These are phyloP conservation scores for Cephalopterus ornatus DNA, from an alignment of 2,113 vertebrate species.

Conservation along the genomic window DNA sequence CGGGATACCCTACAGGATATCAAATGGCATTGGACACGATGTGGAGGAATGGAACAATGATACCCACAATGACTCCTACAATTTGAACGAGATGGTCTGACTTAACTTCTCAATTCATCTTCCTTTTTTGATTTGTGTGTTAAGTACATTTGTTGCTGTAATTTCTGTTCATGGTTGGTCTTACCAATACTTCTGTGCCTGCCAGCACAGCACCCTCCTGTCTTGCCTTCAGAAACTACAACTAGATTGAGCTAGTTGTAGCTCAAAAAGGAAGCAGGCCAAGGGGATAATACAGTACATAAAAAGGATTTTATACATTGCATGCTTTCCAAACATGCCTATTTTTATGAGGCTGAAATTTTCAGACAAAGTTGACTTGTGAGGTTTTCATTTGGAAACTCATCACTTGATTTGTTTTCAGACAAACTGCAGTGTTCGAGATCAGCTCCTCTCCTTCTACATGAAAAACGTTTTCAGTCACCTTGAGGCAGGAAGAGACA, in stretches of 20 bases:
- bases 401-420: constrained; percentile 34
- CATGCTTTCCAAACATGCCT: not conserved
- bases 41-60: not conserved
- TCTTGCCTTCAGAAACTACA: not conserved
- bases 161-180: not conserved
- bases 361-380: not conserved
- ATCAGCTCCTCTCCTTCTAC: constrained; percentile 76
- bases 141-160: not conserved
- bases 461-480: constrained; percentile 68
- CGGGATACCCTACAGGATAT: fast-evolving
- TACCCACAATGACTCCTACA: not conserved
- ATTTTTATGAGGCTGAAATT: not conserved
- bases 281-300: not conserved
- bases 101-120: not conserved
- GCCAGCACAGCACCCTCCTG: not conserved
- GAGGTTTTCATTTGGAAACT: not conserved
- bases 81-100: not conserved
- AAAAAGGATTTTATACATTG: not conserved
- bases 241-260: not conserved
- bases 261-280: not conserved
- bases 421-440: constrained; percentile 68
- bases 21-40: not conserved
- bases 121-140: not conserved
- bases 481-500: not conserved
- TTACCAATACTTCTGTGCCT: not conserved